These are phyloP conservation scores for Mamestra brassicae DNA, from an alignment of 2,888 invertebrate genomes.

Conservation along the genomic window DNA sequence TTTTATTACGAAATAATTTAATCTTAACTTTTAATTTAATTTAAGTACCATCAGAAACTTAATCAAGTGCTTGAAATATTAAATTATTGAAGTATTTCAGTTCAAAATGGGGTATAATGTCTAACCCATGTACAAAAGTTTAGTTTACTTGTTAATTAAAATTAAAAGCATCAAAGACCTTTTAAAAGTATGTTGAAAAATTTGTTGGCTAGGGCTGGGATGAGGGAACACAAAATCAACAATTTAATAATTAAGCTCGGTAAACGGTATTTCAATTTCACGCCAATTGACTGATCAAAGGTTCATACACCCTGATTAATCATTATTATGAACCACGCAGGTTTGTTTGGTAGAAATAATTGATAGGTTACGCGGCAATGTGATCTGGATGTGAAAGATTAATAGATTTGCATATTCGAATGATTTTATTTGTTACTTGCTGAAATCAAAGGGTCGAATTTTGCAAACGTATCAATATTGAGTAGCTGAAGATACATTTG, in stretches of 20 bases:
- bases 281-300: constrained; percentile 65
- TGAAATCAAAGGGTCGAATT: too few species aligned
- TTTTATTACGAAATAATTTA: constrained; percentile 17
- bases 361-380: constrained; percentile 19
- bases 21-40: constrained; percentile 24
- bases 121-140: not conserved
- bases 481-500: not conserved
- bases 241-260: constrained; percentile 60
- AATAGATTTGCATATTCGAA: not conserved
- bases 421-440: too few species aligned
- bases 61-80: not conserved
- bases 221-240: constrained; percentile 50
- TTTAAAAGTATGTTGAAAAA: constrained; percentile 31
- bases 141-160: too few species aligned
- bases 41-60: not conserved
- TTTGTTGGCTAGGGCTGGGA: not conserved
- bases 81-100: constrained; percentile 1
- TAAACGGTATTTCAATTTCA: constrained; percentile 63
- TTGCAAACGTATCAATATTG: too few species aligned
- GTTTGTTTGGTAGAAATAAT: constrained; percentile 47
- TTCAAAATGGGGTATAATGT: not conserved
- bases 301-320: constrained; percentile 58
- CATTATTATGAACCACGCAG: constrained; percentile 49
- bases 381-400: constrained; percentile 7
- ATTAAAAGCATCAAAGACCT: constrained; percentile 8